Evolutionary conservation across 2,113 vertebrate species (phyloP).

Genomic region (Alethe diademata): DNA sequence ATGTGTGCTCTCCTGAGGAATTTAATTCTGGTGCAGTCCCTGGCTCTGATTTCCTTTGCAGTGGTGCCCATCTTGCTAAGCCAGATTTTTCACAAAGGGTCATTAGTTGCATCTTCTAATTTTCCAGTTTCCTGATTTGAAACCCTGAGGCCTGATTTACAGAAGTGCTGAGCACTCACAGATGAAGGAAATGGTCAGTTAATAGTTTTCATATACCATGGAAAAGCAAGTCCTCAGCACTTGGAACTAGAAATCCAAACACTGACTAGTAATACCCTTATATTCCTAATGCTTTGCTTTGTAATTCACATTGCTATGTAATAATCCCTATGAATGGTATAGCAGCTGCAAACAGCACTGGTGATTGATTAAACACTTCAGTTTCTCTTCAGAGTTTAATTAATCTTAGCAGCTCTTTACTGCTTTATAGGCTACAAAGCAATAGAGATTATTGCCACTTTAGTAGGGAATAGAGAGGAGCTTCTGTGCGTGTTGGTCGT

Average conservation of each 20-base stretch:
- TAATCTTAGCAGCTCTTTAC: constrained; percentile 38
- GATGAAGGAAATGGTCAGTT: neutral
- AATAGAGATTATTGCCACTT: constrained; percentile 3
- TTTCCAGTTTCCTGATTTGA: constrained; percentile 14
- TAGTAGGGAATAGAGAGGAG: neutral
- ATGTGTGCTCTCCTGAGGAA: neutral
- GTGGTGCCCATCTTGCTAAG: neutral
- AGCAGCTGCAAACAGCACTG: neutral
- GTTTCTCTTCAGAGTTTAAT: constrained; percentile 31
- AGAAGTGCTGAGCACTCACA: neutral
- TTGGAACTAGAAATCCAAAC: neutral
- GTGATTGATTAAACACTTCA: constrained; percentile 52
- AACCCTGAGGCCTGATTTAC: neutral
- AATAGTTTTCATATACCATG: neutral
- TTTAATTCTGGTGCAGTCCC: neutral
- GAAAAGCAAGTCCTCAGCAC: neutral
- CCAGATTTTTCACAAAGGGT: neutral
- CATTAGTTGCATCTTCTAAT: neutral
- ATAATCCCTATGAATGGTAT: neutral
- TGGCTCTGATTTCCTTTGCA: neutral
- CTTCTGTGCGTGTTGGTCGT: neutral
- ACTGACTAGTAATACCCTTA: neutral
- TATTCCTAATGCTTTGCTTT: neutral
- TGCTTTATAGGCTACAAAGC: constrained; percentile 9
- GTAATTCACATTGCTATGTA: neutral